phyloP scores from a whole-genome alignment of 2,888 invertebrate species.

The Invenusta paracnida region DNA sequence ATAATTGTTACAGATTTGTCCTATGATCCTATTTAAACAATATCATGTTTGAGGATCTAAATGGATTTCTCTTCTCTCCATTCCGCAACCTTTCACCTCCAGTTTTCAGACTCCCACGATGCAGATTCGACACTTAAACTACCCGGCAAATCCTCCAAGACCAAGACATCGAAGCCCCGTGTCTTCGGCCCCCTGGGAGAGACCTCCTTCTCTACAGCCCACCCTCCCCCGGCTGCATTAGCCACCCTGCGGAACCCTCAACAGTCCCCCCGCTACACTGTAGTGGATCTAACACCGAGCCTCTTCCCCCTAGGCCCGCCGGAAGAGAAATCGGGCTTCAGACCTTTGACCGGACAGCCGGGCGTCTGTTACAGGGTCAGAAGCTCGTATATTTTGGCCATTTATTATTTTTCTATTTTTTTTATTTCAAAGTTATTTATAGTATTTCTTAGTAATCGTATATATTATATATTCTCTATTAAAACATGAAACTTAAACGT shows the following conservation, averaged over 20 bases:
- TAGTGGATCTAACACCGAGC: not conserved
- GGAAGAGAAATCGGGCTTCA: conserved; percentile 46
- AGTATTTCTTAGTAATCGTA: too few species aligned
- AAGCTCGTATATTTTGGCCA: too few species aligned
- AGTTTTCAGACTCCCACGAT: not conserved
- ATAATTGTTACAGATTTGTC: not conserved
- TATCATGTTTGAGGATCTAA: not conserved
- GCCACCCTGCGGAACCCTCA: not conserved
- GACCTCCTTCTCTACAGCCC: too few species aligned
- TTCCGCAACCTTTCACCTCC: too few species aligned
- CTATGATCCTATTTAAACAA: too few species aligned
- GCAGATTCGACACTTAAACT: not conserved
- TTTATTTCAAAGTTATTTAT: too few species aligned
- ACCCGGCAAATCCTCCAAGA: not conserved
- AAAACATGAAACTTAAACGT: too few species aligned
- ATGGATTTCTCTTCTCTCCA: not conserved
- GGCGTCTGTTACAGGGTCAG: conserved; percentile 57
- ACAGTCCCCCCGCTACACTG: not conserved
- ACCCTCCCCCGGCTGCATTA: too few species aligned
- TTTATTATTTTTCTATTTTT: too few species aligned
- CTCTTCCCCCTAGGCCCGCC: not conserved
- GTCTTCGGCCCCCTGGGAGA: too few species aligned
- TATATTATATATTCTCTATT: too few species aligned
- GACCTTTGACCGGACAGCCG: conserved; percentile 53
- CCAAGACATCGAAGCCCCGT: too few species aligned